phyloP scores from a whole-genome alignment of 2,888 invertebrate genomes.

The Cantharis rufa region DNA sequence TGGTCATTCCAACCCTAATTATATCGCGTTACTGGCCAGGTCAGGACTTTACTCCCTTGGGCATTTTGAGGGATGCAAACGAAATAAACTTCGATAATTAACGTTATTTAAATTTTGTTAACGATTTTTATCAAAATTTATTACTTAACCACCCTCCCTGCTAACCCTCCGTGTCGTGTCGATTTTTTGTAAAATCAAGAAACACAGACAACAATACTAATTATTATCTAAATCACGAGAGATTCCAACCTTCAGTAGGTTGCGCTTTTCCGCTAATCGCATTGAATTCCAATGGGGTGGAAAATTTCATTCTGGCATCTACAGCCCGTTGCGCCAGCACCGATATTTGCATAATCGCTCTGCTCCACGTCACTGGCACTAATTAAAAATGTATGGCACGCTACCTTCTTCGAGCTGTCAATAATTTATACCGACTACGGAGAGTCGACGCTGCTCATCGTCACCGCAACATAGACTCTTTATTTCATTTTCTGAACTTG shows the following conservation, averaged over 20 bases:
- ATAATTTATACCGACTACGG: constrained; percentile 41
- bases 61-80: background rate
- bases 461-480: constrained; percentile 34
- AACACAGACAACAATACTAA: constrained; percentile 28
- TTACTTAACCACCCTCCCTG: background rate
- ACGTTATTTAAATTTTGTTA: background rate
- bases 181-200: background rate
- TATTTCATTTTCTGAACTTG: constrained; percentile 26
- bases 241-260: constrained; percentile 29
- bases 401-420: constrained; percentile 45
- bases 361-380: constrained; percentile 45
- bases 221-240: constrained; percentile 31
- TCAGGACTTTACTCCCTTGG: constrained; percentile 19
- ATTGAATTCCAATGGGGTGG: constrained; percentile 53
- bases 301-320: constrained; percentile 53
- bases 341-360: constrained; percentile 53
- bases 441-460: constrained; percentile 35
- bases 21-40: constrained; percentile 21
- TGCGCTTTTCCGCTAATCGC: constrained; percentile 50
- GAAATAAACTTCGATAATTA: background rate
- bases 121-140: background rate
- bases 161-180: background rate
- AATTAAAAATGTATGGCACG: constrained; percentile 55
- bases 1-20: constrained; percentile 24
- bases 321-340: constrained; percentile 45